These are phyloP conservation scores for Scarus forsteni DNA, from an alignment of 2,797 vertebrate species.

Conservation along the genomic window DNA sequence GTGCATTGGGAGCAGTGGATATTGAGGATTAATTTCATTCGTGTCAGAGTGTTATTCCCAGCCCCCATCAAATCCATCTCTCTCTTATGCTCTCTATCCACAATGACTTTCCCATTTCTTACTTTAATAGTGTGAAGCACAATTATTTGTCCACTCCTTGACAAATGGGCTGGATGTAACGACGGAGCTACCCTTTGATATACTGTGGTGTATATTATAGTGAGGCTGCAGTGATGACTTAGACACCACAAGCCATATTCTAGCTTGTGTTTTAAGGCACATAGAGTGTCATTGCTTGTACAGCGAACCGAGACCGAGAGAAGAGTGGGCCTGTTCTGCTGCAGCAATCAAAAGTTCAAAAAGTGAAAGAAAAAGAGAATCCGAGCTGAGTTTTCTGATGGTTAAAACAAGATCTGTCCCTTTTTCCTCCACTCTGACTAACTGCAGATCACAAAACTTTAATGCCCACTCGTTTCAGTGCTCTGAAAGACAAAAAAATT, in stretches of 20 bases:
- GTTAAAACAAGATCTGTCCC: conserved; percentile 14
- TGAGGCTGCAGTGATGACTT: conserved; percentile 61
- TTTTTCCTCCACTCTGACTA: conserved; percentile 29
- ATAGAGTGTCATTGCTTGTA: conserved; percentile 56
- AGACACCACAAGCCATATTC: conserved; percentile 44
- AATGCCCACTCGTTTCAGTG: conserved; percentile 43
- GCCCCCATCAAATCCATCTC: conserved; percentile 79
- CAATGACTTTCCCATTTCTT: conserved; percentile 77
- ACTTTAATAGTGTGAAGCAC: conserved; percentile 76
- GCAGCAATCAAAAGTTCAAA: conserved; percentile 55
- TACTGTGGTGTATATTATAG: conserved; percentile 58
- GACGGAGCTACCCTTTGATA: conserved; percentile 60
- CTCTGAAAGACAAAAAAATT: conserved; percentile 29
- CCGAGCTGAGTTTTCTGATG: conserved; percentile 36
- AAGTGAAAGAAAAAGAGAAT: conserved; percentile 52
- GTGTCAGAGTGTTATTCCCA: conserved; percentile 80
- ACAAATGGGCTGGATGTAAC: conserved; percentile 70
- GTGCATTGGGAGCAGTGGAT: conserved; percentile 81
- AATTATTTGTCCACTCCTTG: conserved; percentile 77
- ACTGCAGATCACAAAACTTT: conserved; percentile 43
- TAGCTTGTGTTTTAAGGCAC: conserved; percentile 45
- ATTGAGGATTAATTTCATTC: conserved; percentile 82
- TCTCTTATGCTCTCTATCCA: conserved; percentile 67
- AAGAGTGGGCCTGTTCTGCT: conserved; percentile 48
- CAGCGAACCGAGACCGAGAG: conserved; percentile 26